These are phyloP conservation scores for human DNA, from an alignment of 2,113 vertebrate species.

Conservation along the genomic window GRCh38 chr1:147939001-147939500, in stretches of 20 bases:
- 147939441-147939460: background rate
- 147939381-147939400: background rate
- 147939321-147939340: background rate
- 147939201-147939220: background rate
- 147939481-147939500: background rate
- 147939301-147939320: background rate
- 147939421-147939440: background rate
- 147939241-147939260: background rate
- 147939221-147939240: background rate
- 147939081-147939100: background rate
- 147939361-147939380: background rate
- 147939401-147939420: background rate
- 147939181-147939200: background rate
- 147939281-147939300: background rate
- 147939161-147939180: background rate
- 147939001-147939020: background rate
- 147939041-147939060: background rate
- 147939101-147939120: background rate
- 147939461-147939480: background rate
- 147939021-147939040: background rate
- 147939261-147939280: background rate
- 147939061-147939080: background rate
- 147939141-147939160: background rate
- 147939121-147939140: background rate
- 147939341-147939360: background rate